Evolutionary conservation across 2,797 vertebrate genomes (phyloP), one percentile per base, ranked within the genome.

Genomic region (Eleutherodactylus coqui): DNA sequence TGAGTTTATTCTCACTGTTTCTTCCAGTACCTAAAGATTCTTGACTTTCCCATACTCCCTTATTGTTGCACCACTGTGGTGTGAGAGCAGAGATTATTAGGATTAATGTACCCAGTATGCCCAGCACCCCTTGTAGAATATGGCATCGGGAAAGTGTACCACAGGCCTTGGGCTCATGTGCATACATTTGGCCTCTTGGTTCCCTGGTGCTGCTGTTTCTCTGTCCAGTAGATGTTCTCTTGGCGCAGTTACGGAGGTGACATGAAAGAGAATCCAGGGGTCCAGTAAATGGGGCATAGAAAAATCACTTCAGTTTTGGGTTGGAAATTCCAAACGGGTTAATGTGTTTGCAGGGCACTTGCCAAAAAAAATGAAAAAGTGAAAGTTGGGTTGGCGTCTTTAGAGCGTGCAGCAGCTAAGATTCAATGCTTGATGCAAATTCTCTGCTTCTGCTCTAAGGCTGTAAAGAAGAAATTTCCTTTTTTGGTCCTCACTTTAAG

Each of bases 81-180:
- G 85, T 86, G 43, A 60, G 7, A 11, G 34, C 70, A 0, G 85
- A 82, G 17, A 69, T 60, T 17, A 86, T 86, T 11, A 86, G n/a
- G n/a, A 47, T 0, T 13, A 86, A 24, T 3, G 78, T 82, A 2
- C 85, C 85, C 79, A 82, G 9, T 8, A 86, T 47, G 0, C 85
- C 85, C n/a, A 70, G 5, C 5, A 67, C 27, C 14, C 53, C 85
- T 49, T 81, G 69, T 34, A 86, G 32, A 2, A 21, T 32, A 19
- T 82, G 55, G 6, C 32, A 6, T 19, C 38, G 17, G 27, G 85
- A 75, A 36, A 72, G 41, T 5, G 7, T 11, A 34, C 36, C 5
- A 24, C 9, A 55, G n/a, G 27, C 6, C 29, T 19, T 69, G 41
- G 60, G 1, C 45, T n/a, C 55, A 0, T 13, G 17, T 17, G 13